These are phyloP conservation scores for Danio jaintianensis DNA, from an alignment of 2,797 vertebrate genomes.

Conservation along the genomic window DNA sequence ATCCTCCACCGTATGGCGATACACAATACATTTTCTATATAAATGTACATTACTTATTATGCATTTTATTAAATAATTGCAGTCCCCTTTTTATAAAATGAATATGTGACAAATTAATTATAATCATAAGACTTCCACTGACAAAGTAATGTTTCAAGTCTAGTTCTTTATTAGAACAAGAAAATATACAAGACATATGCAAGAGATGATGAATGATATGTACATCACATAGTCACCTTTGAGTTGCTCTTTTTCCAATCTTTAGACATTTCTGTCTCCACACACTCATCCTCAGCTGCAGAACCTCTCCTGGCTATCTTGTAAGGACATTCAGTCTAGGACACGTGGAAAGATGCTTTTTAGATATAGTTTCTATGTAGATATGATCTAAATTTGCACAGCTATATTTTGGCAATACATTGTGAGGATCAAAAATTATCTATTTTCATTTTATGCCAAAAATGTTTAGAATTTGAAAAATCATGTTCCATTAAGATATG, in stretches of 20 bases:
- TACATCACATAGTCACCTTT: background rate
- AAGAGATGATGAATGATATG: too few species aligned
- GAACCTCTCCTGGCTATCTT: constrained; percentile 67
- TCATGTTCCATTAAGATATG: too few species aligned
- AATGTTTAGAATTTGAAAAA: too few species aligned
- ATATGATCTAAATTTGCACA: too few species aligned
- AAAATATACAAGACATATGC: background rate
- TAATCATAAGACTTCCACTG: background rate
- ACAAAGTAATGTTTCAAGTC: background rate
- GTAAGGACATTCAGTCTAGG: constrained; percentile 73
- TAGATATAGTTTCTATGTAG: too few species aligned
- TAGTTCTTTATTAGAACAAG: background rate
- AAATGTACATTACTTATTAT: too few species aligned
- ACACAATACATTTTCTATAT: too few species aligned
- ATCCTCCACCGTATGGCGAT: too few species aligned
- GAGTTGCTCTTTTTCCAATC: constrained; percentile 20
- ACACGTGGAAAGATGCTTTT: background rate
- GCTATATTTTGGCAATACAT: too few species aligned
- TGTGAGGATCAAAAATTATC: too few species aligned
- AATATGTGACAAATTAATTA: background rate
- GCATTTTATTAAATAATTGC: background rate
- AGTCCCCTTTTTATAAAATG: background rate
- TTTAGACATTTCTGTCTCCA: constrained; percentile 65
- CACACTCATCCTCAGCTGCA: constrained; percentile 56
- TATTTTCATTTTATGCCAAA: too few species aligned